These are phyloP conservation scores for Microctonus aethiopoides DNA, from an alignment of 2,888 invertebrate genomes.

Conservation along the genomic window DNA sequence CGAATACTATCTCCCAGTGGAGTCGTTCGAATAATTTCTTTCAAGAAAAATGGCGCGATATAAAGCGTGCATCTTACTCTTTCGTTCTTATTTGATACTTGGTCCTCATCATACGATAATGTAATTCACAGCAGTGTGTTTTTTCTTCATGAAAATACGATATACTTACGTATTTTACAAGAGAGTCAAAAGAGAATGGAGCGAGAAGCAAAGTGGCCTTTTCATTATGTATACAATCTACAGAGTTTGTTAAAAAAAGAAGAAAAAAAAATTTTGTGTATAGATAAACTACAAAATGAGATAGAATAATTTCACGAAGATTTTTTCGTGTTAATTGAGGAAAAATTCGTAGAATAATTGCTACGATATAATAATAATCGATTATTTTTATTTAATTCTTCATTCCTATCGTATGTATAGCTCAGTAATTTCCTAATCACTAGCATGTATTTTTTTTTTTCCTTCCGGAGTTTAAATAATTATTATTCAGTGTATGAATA, in stretches of 20 bases:
- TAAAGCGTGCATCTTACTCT: constrained; percentile 15
- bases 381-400: not conserved
- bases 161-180: constrained; percentile 4
- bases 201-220: not conserved
- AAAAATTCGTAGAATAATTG: not conserved
- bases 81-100: not conserved
- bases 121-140: constrained; percentile 26
- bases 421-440: not conserved
- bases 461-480: not conserved
- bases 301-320: not conserved
- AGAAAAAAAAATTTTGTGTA: not conserved
- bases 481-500: not conserved
- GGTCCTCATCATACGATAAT: constrained; percentile 22
- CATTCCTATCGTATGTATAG: not conserved
- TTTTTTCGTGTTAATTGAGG: not conserved
- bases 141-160: constrained; percentile 6
- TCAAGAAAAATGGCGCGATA: constrained; percentile 20
- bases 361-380: not conserved
- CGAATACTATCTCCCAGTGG: constrained; percentile 27
- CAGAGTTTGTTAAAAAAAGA: not conserved
- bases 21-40: constrained; percentile 34
- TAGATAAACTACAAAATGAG: not conserved
- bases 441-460: not conserved
- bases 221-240: constrained; percentile 20
- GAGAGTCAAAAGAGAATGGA: not conserved